phyloP scores from a whole-genome alignment of 2,888 invertebrate genomes.

The Craniophora ligustri region DNA sequence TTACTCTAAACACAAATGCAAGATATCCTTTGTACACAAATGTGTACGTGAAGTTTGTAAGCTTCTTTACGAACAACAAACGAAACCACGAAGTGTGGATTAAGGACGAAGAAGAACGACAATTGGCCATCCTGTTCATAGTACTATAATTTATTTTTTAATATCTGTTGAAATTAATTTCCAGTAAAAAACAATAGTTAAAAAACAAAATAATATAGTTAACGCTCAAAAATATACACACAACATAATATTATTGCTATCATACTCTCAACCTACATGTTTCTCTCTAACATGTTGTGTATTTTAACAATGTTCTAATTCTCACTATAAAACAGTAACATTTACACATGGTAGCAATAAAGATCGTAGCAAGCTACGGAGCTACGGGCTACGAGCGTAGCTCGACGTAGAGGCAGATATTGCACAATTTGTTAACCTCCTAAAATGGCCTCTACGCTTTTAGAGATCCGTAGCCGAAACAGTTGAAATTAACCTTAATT shows the following conservation, averaged over 20 bases:
- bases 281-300: conserved; percentile 44
- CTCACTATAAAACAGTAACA: conserved; percentile 70
- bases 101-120: no score
- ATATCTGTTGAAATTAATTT: no score
- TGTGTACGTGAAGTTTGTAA: no score
- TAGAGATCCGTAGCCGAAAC: conserved; percentile 51
- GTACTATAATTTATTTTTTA: no score
- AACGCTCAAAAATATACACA: conserved; percentile 8
- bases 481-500: conserved; percentile 21
- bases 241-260: conserved; percentile 30
- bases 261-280: conserved; percentile 31
- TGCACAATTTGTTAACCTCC: conserved; percentile 83
- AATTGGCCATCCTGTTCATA: no score
- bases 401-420: conserved; percentile 70
- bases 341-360: conserved; percentile 78
- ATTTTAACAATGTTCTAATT: conserved; percentile 55
- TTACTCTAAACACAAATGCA: no score
- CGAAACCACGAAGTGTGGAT: no score
- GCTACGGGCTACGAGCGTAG: conserved; percentile 71
- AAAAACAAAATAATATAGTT: no score
- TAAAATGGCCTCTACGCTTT: conserved; percentile 75
- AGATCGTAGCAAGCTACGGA: conserved; percentile 75
- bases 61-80: no score
- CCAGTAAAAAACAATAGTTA: no score
- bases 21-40: no score